Percentiles rank a stretch among this genome's conserved stretches.
These are phyloP conservation scores for Spisula subtruncata DNA, from an alignment of 2,888 invertebrate genomes.

Conservation along the genomic window DNA sequence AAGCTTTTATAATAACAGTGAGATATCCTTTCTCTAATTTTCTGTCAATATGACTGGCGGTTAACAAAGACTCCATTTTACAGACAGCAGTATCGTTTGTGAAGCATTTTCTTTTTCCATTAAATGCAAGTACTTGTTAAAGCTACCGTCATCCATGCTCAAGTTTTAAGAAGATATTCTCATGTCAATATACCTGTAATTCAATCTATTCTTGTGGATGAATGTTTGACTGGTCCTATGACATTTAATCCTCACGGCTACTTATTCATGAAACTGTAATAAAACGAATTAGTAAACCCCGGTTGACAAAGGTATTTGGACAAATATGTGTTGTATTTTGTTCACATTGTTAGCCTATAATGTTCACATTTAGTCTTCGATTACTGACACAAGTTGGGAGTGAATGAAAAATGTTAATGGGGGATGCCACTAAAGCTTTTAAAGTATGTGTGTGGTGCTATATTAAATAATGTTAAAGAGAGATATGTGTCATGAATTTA, in stretches of 20 bases:
- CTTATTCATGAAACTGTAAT: slow-evolving; percentile 39
- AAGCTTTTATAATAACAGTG: neutral
- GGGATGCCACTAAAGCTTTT: no score
- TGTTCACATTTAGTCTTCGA: slow-evolving; percentile 15
- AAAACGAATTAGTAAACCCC: slow-evolving; percentile 22
- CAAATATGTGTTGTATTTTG: slow-evolving; percentile 10
- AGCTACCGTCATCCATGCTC: slow-evolving; percentile 18
- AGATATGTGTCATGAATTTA: no score
- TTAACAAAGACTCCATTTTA: slow-evolving; percentile 41
- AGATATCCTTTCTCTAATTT: neutral
- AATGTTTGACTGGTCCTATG: slow-evolving; percentile 24
- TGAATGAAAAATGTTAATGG: no score
- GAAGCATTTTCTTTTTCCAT: slow-evolving; percentile 42
- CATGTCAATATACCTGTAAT: slow-evolving; percentile 40
- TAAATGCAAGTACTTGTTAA: slow-evolving; percentile 41
- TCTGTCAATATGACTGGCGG: neutral
- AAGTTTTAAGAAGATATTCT: slow-evolving; percentile 40
- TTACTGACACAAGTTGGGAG: neutral
- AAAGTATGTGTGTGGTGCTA: no score
- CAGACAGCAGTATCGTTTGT: slow-evolving; percentile 39
- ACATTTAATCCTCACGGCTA: slow-evolving; percentile 31
- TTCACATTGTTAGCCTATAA: neutral
- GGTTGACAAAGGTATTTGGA: slow-evolving; percentile 35
- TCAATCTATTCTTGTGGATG: slow-evolving; percentile 19
- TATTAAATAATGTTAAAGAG: no score